Percentiles rank a stretch among this genome's conserved stretches.
Conservation (phyloP, 1,140 invertebrate species). For the Maconellicoccus hirsutus region DNA sequence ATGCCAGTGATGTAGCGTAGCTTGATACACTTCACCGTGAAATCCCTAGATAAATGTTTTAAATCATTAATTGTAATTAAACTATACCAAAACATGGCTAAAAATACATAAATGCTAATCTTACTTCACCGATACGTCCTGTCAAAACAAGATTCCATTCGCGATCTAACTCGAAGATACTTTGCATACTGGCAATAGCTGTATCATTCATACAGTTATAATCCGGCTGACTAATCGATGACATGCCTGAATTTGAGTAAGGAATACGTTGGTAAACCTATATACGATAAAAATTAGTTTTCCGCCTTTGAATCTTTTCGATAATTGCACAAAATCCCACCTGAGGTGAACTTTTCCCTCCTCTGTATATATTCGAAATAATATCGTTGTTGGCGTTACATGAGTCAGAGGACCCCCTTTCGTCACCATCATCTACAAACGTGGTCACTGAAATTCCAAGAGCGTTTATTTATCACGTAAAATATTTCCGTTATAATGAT, state of each 20-base stretch:
- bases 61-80: background rate
- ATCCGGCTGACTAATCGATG: background rate
- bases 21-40: conserved; percentile 59
- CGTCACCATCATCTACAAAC: background rate
- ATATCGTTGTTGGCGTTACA: background rate
- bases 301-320: no score
- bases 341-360: background rate
- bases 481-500: no score
- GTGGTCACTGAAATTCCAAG: background rate
- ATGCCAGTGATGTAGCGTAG: conserved; percentile 41
- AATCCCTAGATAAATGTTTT: conserved; percentile 42
- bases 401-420: background rate
- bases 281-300: no score
- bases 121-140: conserved; percentile 33
- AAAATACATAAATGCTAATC: no score
- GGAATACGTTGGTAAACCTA: no score
- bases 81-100: background rate
- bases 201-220: background rate
- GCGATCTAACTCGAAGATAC: conserved; percentile 39
- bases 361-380: background rate
- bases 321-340: no score
- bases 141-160: conserved; percentile 46
- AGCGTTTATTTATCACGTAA: no score
- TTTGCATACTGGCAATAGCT: conserved; percentile 34
- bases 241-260: background rate